These are phyloP conservation scores for Trinorchestia longiramus DNA, from an alignment of 1,140 invertebrate species.

Conservation along the genomic window DNA sequence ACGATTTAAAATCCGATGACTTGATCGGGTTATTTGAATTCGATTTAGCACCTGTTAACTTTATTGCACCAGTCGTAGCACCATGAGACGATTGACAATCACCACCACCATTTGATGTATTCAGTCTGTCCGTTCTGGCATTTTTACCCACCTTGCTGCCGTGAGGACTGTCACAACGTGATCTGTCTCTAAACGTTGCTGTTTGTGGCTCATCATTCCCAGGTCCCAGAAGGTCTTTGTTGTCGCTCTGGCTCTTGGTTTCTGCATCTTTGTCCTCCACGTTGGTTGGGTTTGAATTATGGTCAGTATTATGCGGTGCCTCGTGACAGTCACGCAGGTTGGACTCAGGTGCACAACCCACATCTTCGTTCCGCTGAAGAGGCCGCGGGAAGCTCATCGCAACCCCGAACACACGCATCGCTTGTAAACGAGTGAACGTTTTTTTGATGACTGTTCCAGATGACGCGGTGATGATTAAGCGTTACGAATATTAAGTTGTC, in stretches of 20 bases:
- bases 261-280: not conserved
- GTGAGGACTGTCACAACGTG: not conserved
- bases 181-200: not conserved
- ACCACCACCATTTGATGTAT: not conserved
- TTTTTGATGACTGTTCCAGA: not conserved
- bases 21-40: not conserved
- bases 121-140: not conserved
- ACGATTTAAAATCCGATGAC: not conserved
- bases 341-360: not conserved
- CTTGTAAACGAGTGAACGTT: not conserved
- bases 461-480: too few species aligned
- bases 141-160: not conserved
- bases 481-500: not conserved
- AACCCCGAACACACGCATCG: conserved; percentile 19
- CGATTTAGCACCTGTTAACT: not conserved
- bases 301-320: not conserved
- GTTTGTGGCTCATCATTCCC: not conserved
- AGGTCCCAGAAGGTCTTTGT: not conserved
- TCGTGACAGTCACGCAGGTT: not conserved
- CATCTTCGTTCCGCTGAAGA: not conserved
- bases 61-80: not conserved
- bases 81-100: not conserved
- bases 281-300: not conserved
- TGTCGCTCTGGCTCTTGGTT: not conserved
- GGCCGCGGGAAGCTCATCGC: conserved; percentile 25